Evolutionary conservation across 2,888 invertebrate genomes (phyloP).

Genomic region (Cryptocheilus praepositus): DNA sequence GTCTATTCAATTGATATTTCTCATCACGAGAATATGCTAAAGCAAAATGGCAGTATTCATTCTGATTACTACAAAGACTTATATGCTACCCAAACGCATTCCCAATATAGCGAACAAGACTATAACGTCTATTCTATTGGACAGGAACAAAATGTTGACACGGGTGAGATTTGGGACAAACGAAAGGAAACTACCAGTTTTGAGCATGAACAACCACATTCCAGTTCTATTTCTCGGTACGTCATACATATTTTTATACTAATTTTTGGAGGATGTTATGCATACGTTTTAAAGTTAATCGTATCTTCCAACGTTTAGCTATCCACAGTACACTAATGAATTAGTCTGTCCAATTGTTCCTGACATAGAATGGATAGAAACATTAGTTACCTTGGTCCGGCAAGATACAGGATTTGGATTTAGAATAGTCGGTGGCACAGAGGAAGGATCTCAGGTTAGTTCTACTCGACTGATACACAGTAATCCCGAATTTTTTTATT

Average conservation of each 20-base stretch:
- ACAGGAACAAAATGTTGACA: conserved; percentile 73
- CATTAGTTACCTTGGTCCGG: conserved; percentile 88
- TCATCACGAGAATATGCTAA: conserved; percentile 64
- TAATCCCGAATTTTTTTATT: conserved; percentile 21
- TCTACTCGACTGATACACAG: conserved; percentile 22
- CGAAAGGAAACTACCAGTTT: conserved; percentile 80
- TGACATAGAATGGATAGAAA: conserved; percentile 78
- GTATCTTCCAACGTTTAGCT: conserved; percentile 53
- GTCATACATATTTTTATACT: conserved; percentile 20
- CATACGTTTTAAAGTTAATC: not conserved
- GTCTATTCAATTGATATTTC: conserved; percentile 68
- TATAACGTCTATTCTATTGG: conserved; percentile 70
- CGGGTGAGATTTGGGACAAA: conserved; percentile 73
- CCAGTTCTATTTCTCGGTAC: conserved; percentile 73
- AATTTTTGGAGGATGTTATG: not conserved
- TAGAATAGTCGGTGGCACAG: conserved; percentile 97
- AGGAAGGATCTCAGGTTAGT: conserved; percentile 93
- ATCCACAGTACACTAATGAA: conserved; percentile 70
- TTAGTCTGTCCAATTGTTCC: conserved; percentile 71
- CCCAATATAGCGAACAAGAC: conserved; percentile 70
- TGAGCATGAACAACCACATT: conserved; percentile 78
- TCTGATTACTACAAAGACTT: conserved; percentile 70
- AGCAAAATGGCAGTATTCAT: conserved; percentile 68
- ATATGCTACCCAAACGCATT: conserved; percentile 64
- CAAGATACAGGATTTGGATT: conserved; percentile 98